Evolutionary conservation across 2,797 vertebrate genomes (phyloP).

Genomic region (Phoebastria nigripes): DNA sequence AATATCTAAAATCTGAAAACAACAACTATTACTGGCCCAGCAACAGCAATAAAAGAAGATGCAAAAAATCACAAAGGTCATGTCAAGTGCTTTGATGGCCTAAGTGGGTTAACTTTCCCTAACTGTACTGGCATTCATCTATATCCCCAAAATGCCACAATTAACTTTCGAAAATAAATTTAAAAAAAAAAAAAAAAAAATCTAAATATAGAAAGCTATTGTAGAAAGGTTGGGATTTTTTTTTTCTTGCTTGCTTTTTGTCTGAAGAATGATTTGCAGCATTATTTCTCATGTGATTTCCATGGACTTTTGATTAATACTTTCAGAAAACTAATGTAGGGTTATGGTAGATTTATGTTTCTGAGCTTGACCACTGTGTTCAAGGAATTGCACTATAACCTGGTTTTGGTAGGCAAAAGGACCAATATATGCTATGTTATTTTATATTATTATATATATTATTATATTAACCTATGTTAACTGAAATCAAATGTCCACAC

Average conservation of each 20-base stretch:
- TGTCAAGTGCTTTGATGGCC: neutral
- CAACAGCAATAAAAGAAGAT: neutral
- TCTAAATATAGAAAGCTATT: neutral
- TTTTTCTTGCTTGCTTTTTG: neutral
- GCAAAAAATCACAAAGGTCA: neutral
- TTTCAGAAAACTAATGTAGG: neutral
- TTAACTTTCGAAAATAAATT: neutral
- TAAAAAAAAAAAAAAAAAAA: neutral
- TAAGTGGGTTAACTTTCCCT: neutral
- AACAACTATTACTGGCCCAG: neutral
- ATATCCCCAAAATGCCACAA: neutral
- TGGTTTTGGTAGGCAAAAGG: neutral
- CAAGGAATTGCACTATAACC: neutral
- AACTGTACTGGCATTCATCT: neutral
- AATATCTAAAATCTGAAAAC: neutral
- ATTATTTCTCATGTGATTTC: neutral
- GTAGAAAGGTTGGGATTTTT: neutral
- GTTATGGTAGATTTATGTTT: neutral
- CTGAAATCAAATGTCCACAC: neutral
- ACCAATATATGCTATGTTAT: neutral
- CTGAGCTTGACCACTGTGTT: neutral
- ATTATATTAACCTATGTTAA: neutral
- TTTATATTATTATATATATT: neutral
- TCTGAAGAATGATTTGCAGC: neutral
- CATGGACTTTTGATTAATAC: neutral